phyloP scores from a whole-genome alignment of 2,888 invertebrate species.

The Pyrrhia umbra region DNA sequence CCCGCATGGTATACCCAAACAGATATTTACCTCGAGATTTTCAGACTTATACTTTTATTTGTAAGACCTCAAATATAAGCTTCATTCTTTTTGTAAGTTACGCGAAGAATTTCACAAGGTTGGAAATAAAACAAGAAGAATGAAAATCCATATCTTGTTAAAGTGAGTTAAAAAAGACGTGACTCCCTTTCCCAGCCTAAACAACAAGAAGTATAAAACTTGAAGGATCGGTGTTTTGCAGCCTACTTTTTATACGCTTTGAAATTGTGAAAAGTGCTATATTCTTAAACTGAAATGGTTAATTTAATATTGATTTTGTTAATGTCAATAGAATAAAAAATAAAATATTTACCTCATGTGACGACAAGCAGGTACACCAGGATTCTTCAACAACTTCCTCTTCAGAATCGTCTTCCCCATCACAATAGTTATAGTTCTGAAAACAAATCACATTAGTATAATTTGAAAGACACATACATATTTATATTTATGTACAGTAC shows the following conservation, averaged over 20 bases:
- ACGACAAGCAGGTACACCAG: conserved; percentile 86
- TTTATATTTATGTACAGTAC: too few relatives aligned
- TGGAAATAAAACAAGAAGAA: background rate
- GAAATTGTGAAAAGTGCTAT: too few relatives aligned
- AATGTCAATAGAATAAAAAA: background rate
- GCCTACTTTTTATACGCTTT: too few relatives aligned
- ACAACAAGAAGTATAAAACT: background rate
- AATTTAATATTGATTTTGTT: background rate
- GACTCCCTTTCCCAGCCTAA: background rate
- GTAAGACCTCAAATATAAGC: conserved; percentile 5
- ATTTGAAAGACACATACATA: background rate
- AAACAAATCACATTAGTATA: conserved; percentile 52
- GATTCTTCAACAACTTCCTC: conserved; percentile 81
- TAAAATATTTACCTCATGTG: conserved; percentile 78
- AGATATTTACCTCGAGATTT: conserved; percentile 1
- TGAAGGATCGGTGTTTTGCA: background rate
- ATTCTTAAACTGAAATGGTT: too few relatives aligned
- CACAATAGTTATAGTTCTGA: conserved; percentile 78
- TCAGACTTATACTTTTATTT: conserved; percentile 3
- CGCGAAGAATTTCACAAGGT: background rate
- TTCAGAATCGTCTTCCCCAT: conserved; percentile 84
- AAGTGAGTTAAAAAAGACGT: background rate
- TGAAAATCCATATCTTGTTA: conserved; percentile 1
- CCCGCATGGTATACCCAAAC: conserved; percentile 11
- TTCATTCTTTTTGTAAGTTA: background rate